Base-by-base conservation (phyloP, 2,888 invertebrate genomes). In the Ectemnius cavifrons region DNA sequence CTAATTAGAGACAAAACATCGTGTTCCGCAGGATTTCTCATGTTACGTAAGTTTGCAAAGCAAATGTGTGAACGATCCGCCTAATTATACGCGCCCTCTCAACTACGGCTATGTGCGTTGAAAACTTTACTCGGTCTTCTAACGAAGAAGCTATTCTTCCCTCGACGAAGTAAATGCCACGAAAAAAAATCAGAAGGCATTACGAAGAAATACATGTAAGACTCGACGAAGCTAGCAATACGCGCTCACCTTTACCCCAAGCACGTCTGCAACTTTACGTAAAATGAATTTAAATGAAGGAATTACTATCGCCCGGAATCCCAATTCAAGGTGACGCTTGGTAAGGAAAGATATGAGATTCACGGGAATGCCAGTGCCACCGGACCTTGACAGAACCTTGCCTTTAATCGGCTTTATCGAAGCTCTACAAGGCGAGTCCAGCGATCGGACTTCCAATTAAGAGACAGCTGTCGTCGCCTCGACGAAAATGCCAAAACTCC, bases 261-360 rank as follows among this genome's bases (percentile, higher is more conserved):
- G 71, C 75, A 71, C 77, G 73, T 75, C 58, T 23, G 62, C 62
- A 64, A 64, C 52, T 65, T 65, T 23, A 68, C 75, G 67, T 64
- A 71, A 68, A 77, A 74, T 63, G 75, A 77, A 77, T 77, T 77
- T 65, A 75, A 77, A 77, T 77, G 65, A 61, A 47, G 49, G 47
- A n/a, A 62, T 62, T 67, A 71, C 71, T 71, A 77, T 71, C 67
- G 64, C 59, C 2, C n/a, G n/a, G 16, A 52, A 52, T 52, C 52
- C 16, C 14, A 52, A 52, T 52, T 52, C 52, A 16, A 52, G 52
- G n/a, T 52, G 14, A 16, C 52, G n/a, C 14, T 14, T 11, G 16
- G 52, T 0, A 37, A 37, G 11, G 37, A 11, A 11, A 52, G 52
- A 52, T 52, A 14, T 11, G n/a, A 16, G 52, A 37, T 37, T 37